A percentile compares a stretch with the other conserved stretches of the same genome.
phyloP scores from a whole-genome alignment of 2,797 vertebrate genomes.

The Artibeus jamaicensis region DNA sequence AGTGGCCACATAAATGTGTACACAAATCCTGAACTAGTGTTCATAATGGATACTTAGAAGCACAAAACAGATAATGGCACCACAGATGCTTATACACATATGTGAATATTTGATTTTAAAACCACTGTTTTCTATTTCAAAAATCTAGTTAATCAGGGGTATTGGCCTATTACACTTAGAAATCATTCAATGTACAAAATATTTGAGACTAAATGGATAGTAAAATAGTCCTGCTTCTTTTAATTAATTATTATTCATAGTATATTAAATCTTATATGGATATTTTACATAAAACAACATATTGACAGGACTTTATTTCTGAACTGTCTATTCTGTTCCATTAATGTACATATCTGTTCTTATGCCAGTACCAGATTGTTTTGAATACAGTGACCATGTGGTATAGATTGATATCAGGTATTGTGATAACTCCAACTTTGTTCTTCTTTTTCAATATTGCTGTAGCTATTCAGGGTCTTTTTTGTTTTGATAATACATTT shows the following conservation, averaged over 20 bases:
- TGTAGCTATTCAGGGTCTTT: neutral
- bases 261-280: neutral
- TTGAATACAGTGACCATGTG: neutral
- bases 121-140: neutral
- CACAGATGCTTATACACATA: neutral
- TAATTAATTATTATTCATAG: neutral
- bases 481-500: neutral
- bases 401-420: neutral
- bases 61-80: neutral
- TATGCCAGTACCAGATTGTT: neutral
- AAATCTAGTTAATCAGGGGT: neutral
- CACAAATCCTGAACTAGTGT: neutral
- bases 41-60: neutral
- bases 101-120: neutral
- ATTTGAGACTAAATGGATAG: neutral
- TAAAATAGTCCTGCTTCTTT: neutral
- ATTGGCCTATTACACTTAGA: neutral
- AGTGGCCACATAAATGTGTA: neutral
- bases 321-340: neutral
- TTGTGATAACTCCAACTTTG: neutral
- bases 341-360: neutral
- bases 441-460: neutral
- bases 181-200: neutral
- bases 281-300: neutral
- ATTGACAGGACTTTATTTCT: neutral